Conservation (phyloP, 2,113 vertebrate species). For the Marmota flaviventris region DNA sequence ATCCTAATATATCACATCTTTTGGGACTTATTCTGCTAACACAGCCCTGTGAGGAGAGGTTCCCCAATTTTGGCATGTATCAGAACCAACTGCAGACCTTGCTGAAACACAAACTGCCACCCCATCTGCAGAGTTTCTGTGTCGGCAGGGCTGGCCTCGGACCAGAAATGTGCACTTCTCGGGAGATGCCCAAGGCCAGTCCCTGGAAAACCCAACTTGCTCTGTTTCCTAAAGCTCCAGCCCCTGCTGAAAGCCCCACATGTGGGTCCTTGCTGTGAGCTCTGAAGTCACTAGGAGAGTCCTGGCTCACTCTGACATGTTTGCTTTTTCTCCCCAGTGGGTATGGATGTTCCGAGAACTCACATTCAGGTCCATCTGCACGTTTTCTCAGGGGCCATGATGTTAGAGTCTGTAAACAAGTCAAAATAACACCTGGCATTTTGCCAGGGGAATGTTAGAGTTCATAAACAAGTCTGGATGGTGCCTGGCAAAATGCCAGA, state of each 20-base stretch:
- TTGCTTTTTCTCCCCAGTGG: not conserved
- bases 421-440: no score
- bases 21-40: not conserved
- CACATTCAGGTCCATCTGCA: not conserved
- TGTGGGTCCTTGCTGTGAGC: rapidly evolving
- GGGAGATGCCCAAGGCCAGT: not conserved
- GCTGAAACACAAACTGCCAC: not conserved
- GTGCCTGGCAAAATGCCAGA: no score
- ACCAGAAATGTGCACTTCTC: not conserved
- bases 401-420: no score
- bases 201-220: not conserved
- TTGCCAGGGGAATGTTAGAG: no score
- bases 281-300: not conserved
- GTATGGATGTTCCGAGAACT: rapidly evolving
- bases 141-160: no score
- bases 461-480: no score
- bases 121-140: not conserved
- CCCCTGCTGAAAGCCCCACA: not conserved
- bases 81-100: not conserved
- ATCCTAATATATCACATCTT: no score
- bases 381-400: no score
- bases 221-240: rapidly evolving
- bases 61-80: not conserved
- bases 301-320: not conserved
- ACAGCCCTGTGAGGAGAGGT: rapidly evolving